These are phyloP conservation scores for Nycticryphes semicollaris DNA, from an alignment of 2,113 vertebrate species.

Conservation along the genomic window DNA sequence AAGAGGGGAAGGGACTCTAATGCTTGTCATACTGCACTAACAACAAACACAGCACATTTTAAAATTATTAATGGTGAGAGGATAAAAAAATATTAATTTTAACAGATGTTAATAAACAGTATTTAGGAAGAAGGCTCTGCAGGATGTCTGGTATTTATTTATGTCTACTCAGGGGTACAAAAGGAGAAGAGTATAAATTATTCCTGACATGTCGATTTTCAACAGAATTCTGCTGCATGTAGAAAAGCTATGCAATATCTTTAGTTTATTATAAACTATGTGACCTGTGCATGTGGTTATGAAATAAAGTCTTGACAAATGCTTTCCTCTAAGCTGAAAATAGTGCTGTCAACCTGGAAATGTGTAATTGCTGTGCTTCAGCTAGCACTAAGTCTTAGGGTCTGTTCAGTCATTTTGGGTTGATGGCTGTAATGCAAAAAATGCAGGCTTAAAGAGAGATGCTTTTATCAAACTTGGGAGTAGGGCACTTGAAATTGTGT, in stretches of 20 bases:
- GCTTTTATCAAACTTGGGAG: neutral
- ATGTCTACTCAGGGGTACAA: neutral
- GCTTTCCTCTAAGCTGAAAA: slow-evolving; percentile 7
- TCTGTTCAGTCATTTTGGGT: neutral
- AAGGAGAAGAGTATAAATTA: slow-evolving; percentile 52
- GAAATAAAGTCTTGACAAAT: slow-evolving; percentile 29
- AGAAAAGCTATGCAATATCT: neutral
- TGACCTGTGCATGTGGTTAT: neutral
- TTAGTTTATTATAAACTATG: slow-evolving; percentile 27
- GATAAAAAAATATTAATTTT: slow-evolving; percentile 41
- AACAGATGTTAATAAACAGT: slow-evolving; percentile 50
- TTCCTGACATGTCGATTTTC: slow-evolving; percentile 46
- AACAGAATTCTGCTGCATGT: neutral
- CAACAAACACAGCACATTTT: slow-evolving; percentile 12
- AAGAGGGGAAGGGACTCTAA: slow-evolving; percentile 16
- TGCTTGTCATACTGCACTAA: slow-evolving; percentile 13
- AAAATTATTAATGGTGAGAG: slow-evolving; percentile 48
- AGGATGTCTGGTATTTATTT: slow-evolving; percentile 45
- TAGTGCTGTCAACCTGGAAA: neutral
- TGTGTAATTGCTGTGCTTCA: neutral
- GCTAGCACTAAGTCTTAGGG: neutral
- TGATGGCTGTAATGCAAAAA: neutral
- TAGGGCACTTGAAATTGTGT: neutral
- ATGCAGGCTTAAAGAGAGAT: neutral
- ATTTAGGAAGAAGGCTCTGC: slow-evolving; percentile 27